phyloP scores from a whole-genome alignment of 2,113 vertebrate species.

The Natator depressus region DNA sequence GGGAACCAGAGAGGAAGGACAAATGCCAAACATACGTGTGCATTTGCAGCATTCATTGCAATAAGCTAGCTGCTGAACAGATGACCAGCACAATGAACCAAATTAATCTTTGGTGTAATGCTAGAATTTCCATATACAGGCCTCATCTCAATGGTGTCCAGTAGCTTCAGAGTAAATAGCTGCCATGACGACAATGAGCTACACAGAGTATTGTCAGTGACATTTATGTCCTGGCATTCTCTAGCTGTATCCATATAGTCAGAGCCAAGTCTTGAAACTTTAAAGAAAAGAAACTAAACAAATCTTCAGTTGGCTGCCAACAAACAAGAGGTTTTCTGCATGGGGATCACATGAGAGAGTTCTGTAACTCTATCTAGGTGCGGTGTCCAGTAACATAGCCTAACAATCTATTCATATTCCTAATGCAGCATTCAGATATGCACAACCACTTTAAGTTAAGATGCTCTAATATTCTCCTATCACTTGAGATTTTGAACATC shows the following conservation, averaged over 20 bases:
- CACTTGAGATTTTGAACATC: not conserved
- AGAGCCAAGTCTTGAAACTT: conserved; percentile 8
- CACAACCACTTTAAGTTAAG: not conserved
- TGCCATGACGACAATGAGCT: not conserved
- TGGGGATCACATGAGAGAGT: not conserved
- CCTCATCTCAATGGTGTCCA: not conserved
- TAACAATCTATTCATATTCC: not conserved
- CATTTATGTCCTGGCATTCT: not conserved
- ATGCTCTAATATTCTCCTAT: not conserved
- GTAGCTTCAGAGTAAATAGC: not conserved
- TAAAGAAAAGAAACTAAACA: conserved; percentile 9
- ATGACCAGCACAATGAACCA: not conserved
- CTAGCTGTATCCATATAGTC: not conserved
- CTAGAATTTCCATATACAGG: not conserved
- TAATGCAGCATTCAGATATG: not conserved
- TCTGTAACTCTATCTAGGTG: not conserved
- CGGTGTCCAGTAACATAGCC: not conserved
- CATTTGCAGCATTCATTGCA: not conserved
- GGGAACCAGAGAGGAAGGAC: not conserved
- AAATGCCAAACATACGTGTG: not conserved
- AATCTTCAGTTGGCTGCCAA: not conserved
- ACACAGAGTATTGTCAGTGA: not conserved
- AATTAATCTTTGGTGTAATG: not conserved
- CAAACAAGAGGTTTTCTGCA: not conserved
- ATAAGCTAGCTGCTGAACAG: not conserved